These are phyloP conservation scores for Melanchra persicariae DNA, from an alignment of 2,888 invertebrate species.

Conservation along the genomic window DNA sequence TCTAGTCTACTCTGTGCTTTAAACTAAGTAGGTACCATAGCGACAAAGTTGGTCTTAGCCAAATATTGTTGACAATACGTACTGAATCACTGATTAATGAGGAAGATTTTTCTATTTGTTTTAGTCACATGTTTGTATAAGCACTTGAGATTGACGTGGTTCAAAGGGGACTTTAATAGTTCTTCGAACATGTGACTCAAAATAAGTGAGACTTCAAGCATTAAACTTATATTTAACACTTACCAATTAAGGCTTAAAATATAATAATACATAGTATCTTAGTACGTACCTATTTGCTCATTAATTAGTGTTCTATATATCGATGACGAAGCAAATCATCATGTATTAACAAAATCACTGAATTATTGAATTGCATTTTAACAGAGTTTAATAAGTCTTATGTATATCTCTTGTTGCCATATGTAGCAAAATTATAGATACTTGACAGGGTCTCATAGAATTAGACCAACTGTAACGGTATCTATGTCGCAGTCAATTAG, in stretches of 20 bases:
- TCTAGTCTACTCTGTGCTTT: neutral
- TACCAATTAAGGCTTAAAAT: no score
- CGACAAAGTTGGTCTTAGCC: neutral
- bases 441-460: no score
- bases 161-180: conserved; percentile 2
- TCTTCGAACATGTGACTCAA: conserved; percentile 39
- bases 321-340: neutral
- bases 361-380: no score
- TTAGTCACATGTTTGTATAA: conserved; percentile 23
- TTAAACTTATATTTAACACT: neutral
- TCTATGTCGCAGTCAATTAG: no score
- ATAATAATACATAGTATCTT: no score
- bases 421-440: no score
- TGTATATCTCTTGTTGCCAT: no score
- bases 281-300: neutral
- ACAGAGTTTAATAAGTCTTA: no score
- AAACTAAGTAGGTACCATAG: neutral
- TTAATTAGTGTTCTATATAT: neutral
- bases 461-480: no score
- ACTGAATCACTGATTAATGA: conserved; percentile 40
- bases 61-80: conserved; percentile 35
- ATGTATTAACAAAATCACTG: neutral
- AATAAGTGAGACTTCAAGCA: neutral
- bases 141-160: conserved; percentile 32
- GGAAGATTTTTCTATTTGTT: conserved; percentile 27